These are phyloP conservation scores for Holotrichia oblita DNA, from an alignment of 1,140 invertebrate genomes.

Conservation along the genomic window DNA sequence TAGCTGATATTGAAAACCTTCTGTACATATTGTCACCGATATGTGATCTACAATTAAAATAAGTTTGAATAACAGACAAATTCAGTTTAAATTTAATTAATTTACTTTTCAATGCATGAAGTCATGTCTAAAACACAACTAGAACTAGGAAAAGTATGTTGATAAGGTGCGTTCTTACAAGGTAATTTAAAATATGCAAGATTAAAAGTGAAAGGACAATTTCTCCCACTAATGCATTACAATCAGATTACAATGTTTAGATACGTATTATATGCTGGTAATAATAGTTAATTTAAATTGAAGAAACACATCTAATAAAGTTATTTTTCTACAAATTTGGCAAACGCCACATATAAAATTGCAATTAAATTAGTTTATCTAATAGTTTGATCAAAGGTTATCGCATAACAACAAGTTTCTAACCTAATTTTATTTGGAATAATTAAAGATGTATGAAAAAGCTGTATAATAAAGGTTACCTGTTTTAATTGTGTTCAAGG, in stretches of 20 bases:
- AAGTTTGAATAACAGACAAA: neutral
- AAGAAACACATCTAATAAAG: no score
- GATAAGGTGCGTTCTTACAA: constrained; percentile 7
- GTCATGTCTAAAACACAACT: neutral
- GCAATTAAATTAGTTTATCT: neutral
- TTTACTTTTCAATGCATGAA: neutral
- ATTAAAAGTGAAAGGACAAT: neutral
- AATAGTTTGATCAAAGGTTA: neutral
- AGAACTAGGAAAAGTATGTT: neutral
- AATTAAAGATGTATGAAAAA: neutral
- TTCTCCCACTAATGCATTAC: neutral
- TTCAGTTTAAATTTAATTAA: no score
- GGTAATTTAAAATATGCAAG: neutral
- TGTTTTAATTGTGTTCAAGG: neutral
- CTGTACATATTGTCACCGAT: neutral
- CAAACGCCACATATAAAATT: no score
- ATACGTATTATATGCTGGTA: no score
- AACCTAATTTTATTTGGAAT: neutral
- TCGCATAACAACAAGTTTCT: neutral
- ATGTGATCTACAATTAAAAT: neutral
- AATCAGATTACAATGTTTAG: no score
- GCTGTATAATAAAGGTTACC: neutral
- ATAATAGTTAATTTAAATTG: no score
- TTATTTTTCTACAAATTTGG: no score
- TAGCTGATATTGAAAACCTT: neutral